These are phyloP conservation scores for Speoplatyrhinus poulsoni DNA, from an alignment of 2,113 vertebrate genomes.

Conservation along the genomic window DNA sequence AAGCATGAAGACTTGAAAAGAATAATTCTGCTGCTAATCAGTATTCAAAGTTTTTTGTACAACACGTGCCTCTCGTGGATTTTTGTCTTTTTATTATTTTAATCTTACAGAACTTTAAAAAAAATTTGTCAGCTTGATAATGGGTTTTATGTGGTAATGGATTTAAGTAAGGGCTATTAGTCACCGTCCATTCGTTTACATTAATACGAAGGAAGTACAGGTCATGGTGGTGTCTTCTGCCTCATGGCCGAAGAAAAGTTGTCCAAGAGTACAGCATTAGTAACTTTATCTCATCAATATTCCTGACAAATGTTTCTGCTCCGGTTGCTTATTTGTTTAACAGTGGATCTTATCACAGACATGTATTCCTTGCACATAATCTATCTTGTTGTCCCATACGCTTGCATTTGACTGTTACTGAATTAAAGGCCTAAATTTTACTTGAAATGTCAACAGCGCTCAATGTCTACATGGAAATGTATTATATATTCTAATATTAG, in stretches of 20 bases:
- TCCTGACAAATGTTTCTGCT: neutral
- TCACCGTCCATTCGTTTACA: too few species aligned
- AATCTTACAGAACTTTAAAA: slow-evolving; percentile 8
- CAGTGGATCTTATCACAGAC: neutral
- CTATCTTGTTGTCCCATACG: too few species aligned
- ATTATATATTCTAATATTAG: too few species aligned
- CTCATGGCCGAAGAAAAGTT: too few species aligned
- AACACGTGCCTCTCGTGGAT: neutral
- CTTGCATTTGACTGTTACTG: neutral
- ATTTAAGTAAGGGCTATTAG: slow-evolving; percentile 11
- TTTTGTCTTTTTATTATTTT: neutral
- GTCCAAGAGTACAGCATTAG: too few species aligned
- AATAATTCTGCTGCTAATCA: neutral
- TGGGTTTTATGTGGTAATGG: slow-evolving; percentile 38
- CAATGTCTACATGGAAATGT: too few species aligned
- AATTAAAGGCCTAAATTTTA: neutral
- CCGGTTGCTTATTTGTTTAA: neutral
- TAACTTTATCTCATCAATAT: neutral
- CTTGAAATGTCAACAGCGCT: neutral
- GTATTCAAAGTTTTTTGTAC: neutral
- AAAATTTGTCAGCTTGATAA: slow-evolving; percentile 12
- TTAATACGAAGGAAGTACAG: too few species aligned
- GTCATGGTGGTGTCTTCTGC: too few species aligned
- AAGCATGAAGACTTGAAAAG: neutral
- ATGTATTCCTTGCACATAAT: too few species aligned